These are phyloP conservation scores for Laupala kohalensis DNA, from an alignment of 1,140 invertebrate genomes.

Conservation along the genomic window DNA sequence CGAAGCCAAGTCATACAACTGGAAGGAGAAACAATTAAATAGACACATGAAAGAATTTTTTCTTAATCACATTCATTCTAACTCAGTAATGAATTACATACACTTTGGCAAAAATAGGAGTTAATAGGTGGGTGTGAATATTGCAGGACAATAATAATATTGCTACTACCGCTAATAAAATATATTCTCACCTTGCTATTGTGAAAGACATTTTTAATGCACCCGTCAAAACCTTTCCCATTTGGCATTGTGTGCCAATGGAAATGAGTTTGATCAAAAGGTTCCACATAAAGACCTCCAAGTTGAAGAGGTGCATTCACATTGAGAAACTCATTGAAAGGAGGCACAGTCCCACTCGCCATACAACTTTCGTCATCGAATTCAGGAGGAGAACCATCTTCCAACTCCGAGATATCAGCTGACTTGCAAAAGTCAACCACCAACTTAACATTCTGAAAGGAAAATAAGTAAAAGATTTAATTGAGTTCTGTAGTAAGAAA, in stretches of 20 bases:
- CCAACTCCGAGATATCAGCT: slow-evolving; percentile 70
- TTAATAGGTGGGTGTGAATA: too few relatives aligned
- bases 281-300: slow-evolving; percentile 69
- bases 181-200: slow-evolving; percentile 60
- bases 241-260: slow-evolving; percentile 76
- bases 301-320: slow-evolving; percentile 90
- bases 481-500: too few relatives aligned
- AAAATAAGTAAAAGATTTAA: too few relatives aligned
- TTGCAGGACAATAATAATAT: too few relatives aligned
- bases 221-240: slow-evolving; percentile 84
- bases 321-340: slow-evolving; percentile 93
- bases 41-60: too few relatives aligned
- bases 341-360: slow-evolving; percentile 72
- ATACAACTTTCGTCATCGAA: slow-evolving; percentile 82
- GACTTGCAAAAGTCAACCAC: slow-evolving; percentile 85
- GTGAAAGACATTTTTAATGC: slow-evolving; percentile 87
- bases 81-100: too few relatives aligned
- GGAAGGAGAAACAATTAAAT: slow-evolving; percentile 20
- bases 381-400: slow-evolving; percentile 67
- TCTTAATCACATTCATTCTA: too few relatives aligned
- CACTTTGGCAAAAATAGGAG: too few relatives aligned
- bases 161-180: too few relatives aligned
- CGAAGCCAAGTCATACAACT: slow-evolving; percentile 80
- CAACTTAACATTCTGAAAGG: slow-evolving; percentile 57
- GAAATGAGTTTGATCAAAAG: slow-evolving; percentile 72